Percentiles rank a stretch among this genome's conserved stretches.
phyloP scores from a whole-genome alignment of 2,888 invertebrate species.

The Cosmia trapezina region DNA sequence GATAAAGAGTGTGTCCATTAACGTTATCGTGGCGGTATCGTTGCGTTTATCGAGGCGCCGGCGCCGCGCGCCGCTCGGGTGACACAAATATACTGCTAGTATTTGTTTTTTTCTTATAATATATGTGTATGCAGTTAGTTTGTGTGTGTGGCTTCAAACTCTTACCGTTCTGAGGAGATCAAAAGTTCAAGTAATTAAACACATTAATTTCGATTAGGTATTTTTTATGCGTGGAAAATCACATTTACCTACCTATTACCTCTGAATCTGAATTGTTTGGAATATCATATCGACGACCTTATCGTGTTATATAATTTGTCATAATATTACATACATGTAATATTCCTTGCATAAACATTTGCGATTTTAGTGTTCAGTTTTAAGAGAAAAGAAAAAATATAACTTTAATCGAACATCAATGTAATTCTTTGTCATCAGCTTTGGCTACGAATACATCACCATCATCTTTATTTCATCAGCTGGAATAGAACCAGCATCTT shows the following conservation, averaged over 20 bases:
- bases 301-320: constrained; percentile 52
- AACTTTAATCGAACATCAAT: too few species aligned
- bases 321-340: constrained; percentile 28
- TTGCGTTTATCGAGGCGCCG: constrained; percentile 87
- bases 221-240: neutral
- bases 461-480: neutral
- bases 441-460: neutral
- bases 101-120: constrained; percentile 74
- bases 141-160: constrained; percentile 63
- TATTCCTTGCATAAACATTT: constrained; percentile 26
- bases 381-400: neutral
- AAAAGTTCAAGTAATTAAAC: constrained; percentile 32
- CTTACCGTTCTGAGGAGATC: constrained; percentile 17
- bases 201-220: neutral
- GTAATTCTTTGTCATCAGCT: neutral
- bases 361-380: neutral
- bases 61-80: constrained; percentile 85
- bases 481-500: neutral
- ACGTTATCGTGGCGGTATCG: constrained; percentile 87
- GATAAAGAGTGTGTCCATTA: constrained; percentile 88
- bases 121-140: constrained; percentile 32
- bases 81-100: constrained; percentile 80
- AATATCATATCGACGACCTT: constrained; percentile 44
- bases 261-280: constrained; percentile 34
- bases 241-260: constrained; percentile 5